These are phyloP conservation scores for Cyrtorhinus lividipennis DNA, from an alignment of 1,140 invertebrate species.

Conservation along the genomic window DNA sequence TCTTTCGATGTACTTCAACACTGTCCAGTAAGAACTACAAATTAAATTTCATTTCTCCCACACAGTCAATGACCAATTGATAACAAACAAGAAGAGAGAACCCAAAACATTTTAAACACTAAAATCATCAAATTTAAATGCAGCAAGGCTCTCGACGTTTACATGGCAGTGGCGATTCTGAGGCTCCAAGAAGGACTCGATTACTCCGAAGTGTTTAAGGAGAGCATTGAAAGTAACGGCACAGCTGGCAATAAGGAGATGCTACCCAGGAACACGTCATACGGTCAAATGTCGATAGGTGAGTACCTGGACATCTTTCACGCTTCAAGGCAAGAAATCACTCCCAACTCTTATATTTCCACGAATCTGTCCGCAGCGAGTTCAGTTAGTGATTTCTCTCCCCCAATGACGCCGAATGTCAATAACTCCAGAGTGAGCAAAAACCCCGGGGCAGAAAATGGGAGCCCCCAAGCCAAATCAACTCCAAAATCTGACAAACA, in stretches of 20 bases:
- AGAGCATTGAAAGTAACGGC: conserved; percentile 28
- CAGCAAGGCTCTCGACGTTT: conserved; percentile 84
- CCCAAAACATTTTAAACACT: conserved; percentile 5
- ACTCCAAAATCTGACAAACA: conserved; percentile 29
- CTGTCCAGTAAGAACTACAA: conserved; percentile 82
- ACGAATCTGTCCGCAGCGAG: conserved; percentile 35
- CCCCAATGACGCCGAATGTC: conserved; percentile 36
- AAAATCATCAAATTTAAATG: conserved; percentile 12
- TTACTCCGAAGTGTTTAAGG: conserved; percentile 43
- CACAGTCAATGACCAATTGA: too few species aligned
- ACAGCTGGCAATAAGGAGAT: conserved; percentile 24
- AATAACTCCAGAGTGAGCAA: conserved; percentile 36
- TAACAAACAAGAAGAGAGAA: too few species aligned
- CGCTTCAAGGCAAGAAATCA: too few species aligned
- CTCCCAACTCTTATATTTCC: too few species aligned
- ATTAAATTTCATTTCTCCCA: neutral
- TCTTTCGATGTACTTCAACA: conserved; percentile 66
- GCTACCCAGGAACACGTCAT: conserved; percentile 40
- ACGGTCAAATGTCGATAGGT: conserved; percentile 50
- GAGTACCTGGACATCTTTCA: too few species aligned
- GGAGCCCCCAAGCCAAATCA: conserved; percentile 17
- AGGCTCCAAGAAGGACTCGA: conserved; percentile 69
- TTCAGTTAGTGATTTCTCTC: conserved; percentile 47
- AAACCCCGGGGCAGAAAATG: conserved; percentile 31
- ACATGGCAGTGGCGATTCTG: conserved; percentile 77